phyloP scores from a whole-genome alignment of 2,888 invertebrate genomes.

The Ecliptopera silaceata region DNA sequence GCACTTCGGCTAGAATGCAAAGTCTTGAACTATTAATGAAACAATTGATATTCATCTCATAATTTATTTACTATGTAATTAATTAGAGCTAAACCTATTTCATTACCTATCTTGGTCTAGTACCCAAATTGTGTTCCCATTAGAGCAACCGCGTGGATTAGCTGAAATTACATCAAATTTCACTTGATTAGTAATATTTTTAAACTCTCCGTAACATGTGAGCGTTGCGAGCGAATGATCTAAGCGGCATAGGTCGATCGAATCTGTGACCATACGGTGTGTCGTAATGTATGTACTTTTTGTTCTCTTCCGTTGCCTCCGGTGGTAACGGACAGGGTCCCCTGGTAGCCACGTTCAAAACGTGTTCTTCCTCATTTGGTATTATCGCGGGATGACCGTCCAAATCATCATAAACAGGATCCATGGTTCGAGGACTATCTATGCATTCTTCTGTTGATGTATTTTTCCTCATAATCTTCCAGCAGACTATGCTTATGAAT shows the following conservation, averaged over 20 bases:
- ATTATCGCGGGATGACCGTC: background rate
- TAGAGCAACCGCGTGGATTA: no score
- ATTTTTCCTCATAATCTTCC: background rate
- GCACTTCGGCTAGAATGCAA: no score
- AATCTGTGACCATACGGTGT: slow-evolving; percentile 18
- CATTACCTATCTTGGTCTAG: no score
- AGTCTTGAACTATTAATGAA: no score
- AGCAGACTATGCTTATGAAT: background rate
- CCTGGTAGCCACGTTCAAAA: background rate
- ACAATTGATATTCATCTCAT: no score
- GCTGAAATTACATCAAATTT: no score
- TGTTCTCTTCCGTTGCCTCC: slow-evolving; percentile 10
- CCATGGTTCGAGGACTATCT: background rate
- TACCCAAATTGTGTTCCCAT: no score
- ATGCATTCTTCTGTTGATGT: background rate
- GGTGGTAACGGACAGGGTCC: slow-evolving; percentile 6
- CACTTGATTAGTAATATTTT: background rate
- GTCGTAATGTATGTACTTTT: slow-evolving; percentile 11
- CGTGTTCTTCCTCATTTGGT: no score
- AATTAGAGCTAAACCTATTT: no score
- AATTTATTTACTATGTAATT: no score
- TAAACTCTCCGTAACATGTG: background rate
- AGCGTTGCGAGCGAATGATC: background rate
- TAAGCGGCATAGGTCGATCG: background rate
- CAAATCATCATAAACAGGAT: slow-evolving; percentile 7